Evolutionary conservation across 1,140 invertebrate species (phyloP).

Genomic region (Lasaia peninsularis): DNA sequence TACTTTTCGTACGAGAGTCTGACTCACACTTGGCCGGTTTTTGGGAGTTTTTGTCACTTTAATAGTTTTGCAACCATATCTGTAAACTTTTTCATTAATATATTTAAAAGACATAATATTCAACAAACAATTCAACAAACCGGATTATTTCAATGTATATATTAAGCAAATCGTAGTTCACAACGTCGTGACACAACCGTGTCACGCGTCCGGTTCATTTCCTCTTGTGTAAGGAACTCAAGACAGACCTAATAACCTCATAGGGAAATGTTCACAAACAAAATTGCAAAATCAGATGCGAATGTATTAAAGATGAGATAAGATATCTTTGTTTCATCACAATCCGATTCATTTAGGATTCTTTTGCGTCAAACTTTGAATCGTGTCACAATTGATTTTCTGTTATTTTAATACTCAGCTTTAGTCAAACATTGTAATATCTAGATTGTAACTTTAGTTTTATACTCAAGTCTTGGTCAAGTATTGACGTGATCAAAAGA

Average conservation of each 20-base stretch:
- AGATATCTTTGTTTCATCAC: slow-evolving; percentile 2
- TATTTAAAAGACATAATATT: too few species aligned
- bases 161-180: too few species aligned
- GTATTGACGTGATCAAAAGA: too few species aligned
- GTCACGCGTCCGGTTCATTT: slow-evolving; percentile 7
- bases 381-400: not conserved
- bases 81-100: too few species aligned
- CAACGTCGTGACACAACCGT: not conserved
- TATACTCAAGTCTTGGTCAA: too few species aligned
- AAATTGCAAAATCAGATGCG: slow-evolving; percentile 7
- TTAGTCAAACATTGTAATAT: too few species aligned
- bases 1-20: too few species aligned
- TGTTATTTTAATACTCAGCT: not conserved
- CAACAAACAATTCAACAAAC: not conserved
- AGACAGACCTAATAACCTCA: slow-evolving; percentile 7
- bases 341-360: not conserved
- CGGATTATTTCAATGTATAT: not conserved
- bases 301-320: slow-evolving; percentile 4
- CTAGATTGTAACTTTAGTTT: too few species aligned
- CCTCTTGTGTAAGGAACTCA: slow-evolving; percentile 6
- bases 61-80: too few species aligned
- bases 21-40: too few species aligned
- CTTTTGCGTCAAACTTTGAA: not conserved
- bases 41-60: too few species aligned
- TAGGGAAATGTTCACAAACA: slow-evolving; percentile 2